Base-by-base conservation (phyloP, 2,113 vertebrate species). In the Oxyruncus cristatus region DNA sequence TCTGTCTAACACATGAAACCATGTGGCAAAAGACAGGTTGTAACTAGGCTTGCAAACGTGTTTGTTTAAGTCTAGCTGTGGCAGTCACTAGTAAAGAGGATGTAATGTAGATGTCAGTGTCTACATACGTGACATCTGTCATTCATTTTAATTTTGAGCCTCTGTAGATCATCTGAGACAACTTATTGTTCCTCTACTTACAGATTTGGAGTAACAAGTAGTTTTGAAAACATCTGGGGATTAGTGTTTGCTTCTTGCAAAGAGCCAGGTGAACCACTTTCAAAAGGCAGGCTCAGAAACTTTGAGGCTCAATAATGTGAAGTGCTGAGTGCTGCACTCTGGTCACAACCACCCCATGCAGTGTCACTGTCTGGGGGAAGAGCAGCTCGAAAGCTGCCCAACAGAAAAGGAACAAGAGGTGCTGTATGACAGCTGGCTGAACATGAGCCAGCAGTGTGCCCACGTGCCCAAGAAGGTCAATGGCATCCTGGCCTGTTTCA, bases 391-490 rank as follows among this genome's bases (percentile, higher is more conserved):
- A 56, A 56, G 8, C 5, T 42, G 22, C 9, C 35, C 26, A 32
- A 18, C 26, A 35, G 3, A 56, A 49, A 80, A 56, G 24, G 11
- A 35, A 37, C 3, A 2, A 2, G 13, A 6, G 5, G 1, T 35
- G 17, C 30, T 26, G 11, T 8, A 18, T 27, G n/a, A 72, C 30
- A 72, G 32, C 21, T 12, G 21, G 8, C 11, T 35, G 42, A 21
- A 21, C 17, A 27, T 12, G 32, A 72, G 14, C 35, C 35, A 56
- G 14, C 14, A 30, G 9, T 49, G 35, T 35, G 23, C 17, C 21
- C 62, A 35, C 20, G 20, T 16, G 35, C 15, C 24, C 58, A 56
- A 72, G n/a, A 32, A 0, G 0, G 20, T 16, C 35, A 14, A 4
- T 32, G 58, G 8, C 2, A 71, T 63, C 11, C 58, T 32, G 35